Evolutionary conservation across 2,113 vertebrate genomes (phyloP), one percentile per base, ranked within the genome.

Genomic region (Halichoerus grypus): DNA sequence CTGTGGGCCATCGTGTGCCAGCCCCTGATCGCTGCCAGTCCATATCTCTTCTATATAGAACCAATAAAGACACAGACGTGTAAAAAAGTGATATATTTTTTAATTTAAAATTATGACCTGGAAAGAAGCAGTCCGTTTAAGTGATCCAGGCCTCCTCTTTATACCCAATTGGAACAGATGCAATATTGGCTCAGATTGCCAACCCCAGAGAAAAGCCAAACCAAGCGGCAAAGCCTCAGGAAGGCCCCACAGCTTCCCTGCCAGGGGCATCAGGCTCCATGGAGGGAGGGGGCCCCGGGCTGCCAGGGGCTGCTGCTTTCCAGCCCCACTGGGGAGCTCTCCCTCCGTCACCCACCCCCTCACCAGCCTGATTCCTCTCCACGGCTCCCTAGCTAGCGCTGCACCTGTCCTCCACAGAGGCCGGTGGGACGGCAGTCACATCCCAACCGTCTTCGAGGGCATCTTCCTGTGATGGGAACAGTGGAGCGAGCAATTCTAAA

Each of bases 21-120:
- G 61, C 15, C 28, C 33, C 18, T 67, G 57, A 42, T 95, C 33
- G 87, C 61, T 65, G 33, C 63, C 71, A 85, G 57, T 46, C 33
- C 14, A 13, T 7, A 28, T 22, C 67, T 86, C 76, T 84, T 61
- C 82, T 93, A 33, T 18, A 76, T 63, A 53, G 59, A 95, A 80
- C 28, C 81, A 96, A 49, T 71, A 92, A 96, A 96, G 81, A 97
- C 59, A 88, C 88, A 91, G 77, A 80, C 33, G n/a, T 19, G 3
- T 77, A 82, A 87, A 80, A 97, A 97, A 79, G 36, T 74, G 81
- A 22, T 59, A 88, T 79, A 77, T 96, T 91, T 46, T 98, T 98
- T 98, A 97, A 98, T 98, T 98, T 98, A 97, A 98, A 97, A 97
- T 76, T 85, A 91, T 74, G 82, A 96, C 92, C 97, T 81, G 85